phyloP scores from a whole-genome alignment of 2,113 vertebrate genomes.

The Solenodon paradoxus region DNA sequence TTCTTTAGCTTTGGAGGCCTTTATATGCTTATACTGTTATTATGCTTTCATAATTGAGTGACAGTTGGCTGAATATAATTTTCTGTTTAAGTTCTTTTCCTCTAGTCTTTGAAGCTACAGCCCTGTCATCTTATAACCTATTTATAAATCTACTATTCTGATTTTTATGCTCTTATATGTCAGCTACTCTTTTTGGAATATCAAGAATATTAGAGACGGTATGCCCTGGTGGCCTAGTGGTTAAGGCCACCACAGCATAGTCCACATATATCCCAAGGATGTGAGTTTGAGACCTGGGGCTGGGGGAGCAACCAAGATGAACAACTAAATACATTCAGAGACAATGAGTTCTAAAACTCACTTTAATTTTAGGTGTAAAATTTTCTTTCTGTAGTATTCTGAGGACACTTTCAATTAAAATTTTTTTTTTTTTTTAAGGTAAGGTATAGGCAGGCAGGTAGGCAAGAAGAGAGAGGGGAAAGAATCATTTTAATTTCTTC shows the following conservation, averaged over 20 bases:
- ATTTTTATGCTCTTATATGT: conserved; percentile 19
- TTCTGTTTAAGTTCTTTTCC: not conserved
- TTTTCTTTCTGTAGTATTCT: not conserved
- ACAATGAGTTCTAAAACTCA: not conserved
- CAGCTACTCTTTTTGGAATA: not conserved
- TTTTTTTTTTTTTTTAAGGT: no score
- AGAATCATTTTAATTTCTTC: no score
- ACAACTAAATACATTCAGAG: no score
- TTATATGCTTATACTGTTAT: not conserved
- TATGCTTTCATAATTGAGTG: conserved; percentile 8
- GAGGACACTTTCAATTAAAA: not conserved
- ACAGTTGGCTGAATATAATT: not conserved
- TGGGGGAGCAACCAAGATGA: no score
- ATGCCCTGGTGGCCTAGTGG: no score
- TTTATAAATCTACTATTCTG: not conserved
- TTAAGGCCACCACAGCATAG: no score
- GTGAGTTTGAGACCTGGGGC: no score
- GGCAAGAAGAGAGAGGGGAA: no score
- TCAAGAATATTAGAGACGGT: conserved; percentile 7
- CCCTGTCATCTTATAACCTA: not conserved
- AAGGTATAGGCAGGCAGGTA: no score
- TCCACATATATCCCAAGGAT: no score
- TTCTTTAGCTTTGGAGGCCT: not conserved
- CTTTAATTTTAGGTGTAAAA: not conserved
- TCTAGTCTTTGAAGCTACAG: not conserved